Base-by-base conservation (phyloP, 2,888 invertebrate genomes). In the Lepidochrysops patricia region DNA sequence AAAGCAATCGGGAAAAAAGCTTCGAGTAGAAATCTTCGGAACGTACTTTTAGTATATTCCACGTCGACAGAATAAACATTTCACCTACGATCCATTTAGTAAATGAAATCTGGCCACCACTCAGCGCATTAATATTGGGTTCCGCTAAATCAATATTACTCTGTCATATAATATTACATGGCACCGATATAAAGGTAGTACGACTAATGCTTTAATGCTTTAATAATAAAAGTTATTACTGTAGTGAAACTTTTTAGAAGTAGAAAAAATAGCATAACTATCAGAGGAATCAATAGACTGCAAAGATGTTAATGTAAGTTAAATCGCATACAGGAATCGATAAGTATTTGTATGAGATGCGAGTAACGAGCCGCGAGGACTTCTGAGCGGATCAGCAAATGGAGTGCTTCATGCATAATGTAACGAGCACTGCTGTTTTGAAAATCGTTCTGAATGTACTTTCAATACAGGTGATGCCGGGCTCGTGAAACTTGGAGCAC, bases 61-160 rank as follows among this genome's bases (percentile, higher is more conserved):
- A 54, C 29, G 76, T 75, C 76, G 75, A 76, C 75, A 80, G 76
- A 76, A 78, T 82, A 84, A 84, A 82, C 80, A 86, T 80, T 85
- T 84, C 82, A 81, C 82, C 79, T 83, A 81, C 81, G 79, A 81
- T 82, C 87, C 84, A 87, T 88, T 87, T 86, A 83, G 85, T 82
- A 85, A 84, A 85, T 88, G 84, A 84, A 86, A 82, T 84, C 79
- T 74, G 75, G 76, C 73, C 80, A 73, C 82, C 76, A 82, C 82
- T 83, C 83, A 76, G 77, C 76, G 89, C 91, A 91, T 91, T 91
- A 91, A 91, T 91, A 91, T 91, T 91, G 90, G 90, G 91, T 90
- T 90, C 88, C 63, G 64, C 66, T 54, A 54, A 54, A 54, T 54
- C 54, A 54, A 54, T 54, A 54, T 54, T 15, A 54, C 29, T 9